A percentile compares a stretch with the other conserved stretches of the same genome.
Conservation (phyloP, 2,888 invertebrate species). For the Dicycla oo region DNA sequence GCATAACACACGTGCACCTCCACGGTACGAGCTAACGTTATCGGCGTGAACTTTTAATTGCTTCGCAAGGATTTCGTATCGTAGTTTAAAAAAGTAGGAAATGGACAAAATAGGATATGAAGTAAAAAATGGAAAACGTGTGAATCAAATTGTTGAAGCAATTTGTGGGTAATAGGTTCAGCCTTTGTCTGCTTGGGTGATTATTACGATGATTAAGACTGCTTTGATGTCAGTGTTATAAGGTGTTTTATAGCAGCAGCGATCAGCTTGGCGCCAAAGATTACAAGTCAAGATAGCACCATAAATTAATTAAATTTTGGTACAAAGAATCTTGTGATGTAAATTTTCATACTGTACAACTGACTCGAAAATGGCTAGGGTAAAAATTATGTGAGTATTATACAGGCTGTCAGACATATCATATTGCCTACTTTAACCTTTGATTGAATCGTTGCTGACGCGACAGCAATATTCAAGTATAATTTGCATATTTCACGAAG, state of each 20-base stretch:
- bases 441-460: not conserved
- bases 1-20: slow-evolving; percentile 43
- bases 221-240: not conserved
- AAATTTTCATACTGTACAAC: not conserved
- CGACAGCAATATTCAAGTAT: not conserved
- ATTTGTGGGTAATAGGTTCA: slow-evolving; percentile 1
- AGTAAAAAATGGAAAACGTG: not conserved
- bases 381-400: slow-evolving; percentile 1
- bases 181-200: not conserved
- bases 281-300: not conserved
- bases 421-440: slow-evolving; percentile 23
- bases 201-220: not conserved
- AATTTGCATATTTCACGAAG: not conserved
- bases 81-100: slow-evolving; percentile 4
- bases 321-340: not conserved
- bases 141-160: slow-evolving; percentile 5
- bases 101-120: slow-evolving; percentile 26
- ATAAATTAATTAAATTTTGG: not conserved
- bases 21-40: slow-evolving; percentile 33
- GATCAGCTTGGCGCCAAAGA: not conserved
- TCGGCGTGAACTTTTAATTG: slow-evolving; percentile 46
- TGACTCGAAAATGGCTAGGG: not conserved
- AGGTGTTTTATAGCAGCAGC: not conserved
- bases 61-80: slow-evolving; percentile 32
- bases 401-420: slow-evolving; percentile 10